Percentiles rank a stretch among this genome's conserved stretches.
phyloP scores from a whole-genome alignment of 2,797 vertebrate genomes.

The Spinus olivaceus region DNA sequence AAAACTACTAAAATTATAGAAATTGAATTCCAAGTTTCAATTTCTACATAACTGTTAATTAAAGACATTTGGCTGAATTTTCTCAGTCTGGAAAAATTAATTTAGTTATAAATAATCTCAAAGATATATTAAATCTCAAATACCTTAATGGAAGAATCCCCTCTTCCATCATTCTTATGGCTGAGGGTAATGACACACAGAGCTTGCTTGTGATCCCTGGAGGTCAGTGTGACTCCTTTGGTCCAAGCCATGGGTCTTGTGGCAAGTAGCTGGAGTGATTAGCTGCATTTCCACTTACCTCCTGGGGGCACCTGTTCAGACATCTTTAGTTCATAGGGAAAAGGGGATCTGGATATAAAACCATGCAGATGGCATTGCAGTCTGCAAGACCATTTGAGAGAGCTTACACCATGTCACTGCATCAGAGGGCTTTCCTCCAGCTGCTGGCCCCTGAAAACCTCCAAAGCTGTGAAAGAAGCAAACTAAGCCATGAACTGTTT shows the following conservation, averaged over 20 bases:
- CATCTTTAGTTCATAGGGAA: not conserved
- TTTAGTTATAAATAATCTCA: not conserved
- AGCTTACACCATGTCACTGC: not conserved
- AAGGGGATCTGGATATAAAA: not conserved
- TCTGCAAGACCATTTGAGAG: not conserved
- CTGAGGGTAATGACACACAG: fast-evolving
- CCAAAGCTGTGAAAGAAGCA: not conserved
- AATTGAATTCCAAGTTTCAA: not conserved
- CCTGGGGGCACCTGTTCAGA: not conserved
- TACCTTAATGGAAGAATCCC: not conserved
- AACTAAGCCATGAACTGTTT: not conserved
- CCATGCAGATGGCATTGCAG: fast-evolving
- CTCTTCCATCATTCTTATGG: not conserved
- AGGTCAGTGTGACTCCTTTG: not conserved
- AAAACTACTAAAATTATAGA: not conserved
- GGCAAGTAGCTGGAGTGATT: not conserved
- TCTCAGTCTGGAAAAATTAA: not conserved
- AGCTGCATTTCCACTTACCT: not conserved
- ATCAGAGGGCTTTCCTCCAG: not conserved
- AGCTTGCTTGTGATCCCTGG: not conserved
- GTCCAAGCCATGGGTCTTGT: not conserved
- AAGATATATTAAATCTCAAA: not conserved
- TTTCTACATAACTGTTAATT: not conserved
- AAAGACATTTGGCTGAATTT: not conserved
- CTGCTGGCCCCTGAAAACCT: not conserved